Base-by-base conservation (phyloP, 2,113 vertebrate genomes). In the Pelmatolapia mariae region DNA sequence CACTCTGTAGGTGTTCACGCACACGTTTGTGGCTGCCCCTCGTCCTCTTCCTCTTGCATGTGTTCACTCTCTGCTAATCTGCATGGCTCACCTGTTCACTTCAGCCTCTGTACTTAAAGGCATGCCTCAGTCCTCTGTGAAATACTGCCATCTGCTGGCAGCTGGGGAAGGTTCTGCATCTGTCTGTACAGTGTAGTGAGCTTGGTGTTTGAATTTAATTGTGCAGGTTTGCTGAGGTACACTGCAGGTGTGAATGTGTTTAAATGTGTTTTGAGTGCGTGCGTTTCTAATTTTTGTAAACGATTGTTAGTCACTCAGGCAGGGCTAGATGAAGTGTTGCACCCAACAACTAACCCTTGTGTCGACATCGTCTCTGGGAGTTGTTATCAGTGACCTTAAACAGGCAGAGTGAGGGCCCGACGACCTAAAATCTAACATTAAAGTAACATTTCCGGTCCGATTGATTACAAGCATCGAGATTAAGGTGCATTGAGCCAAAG, bases 31-130 rank as follows among this genome's bases (percentile, higher is more conserved):
- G 95, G 94, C 93, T 97, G 94, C 93, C 95, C 54, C 82, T 96
- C 81, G 94, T 95, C 91, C 92, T 97, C 87, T 95, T 97, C 93
- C 82, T 97, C 71, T 87, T 97, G 93, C 96, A 97, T 82, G 89
- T 95, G 38, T 90, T 96, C 76, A 94, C 93, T 26, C 88, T 90
- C 26, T 95, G 81, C 89, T 95, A 89, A 91, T 78, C 26, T 73
- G 86, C 92, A 92, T 80, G 86, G 3, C 81, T 88, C 83, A 63
- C 81, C 85, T 87, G 12, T 38, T 86, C 18, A 15, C 22, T 31
- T 68, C 61, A 38, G 31, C 76, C 24, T 57, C 24, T 80, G 24
- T 50, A 81, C 18, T 6, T n/a, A 47, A n/a, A n/a, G 43, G 81
- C 82, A 80, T 83, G 88, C 18, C 54, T 91, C 29, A 3, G 31